Evolutionary conservation across 2,888 invertebrate species (phyloP).

Genomic region (Cactoblastis cactorum): DNA sequence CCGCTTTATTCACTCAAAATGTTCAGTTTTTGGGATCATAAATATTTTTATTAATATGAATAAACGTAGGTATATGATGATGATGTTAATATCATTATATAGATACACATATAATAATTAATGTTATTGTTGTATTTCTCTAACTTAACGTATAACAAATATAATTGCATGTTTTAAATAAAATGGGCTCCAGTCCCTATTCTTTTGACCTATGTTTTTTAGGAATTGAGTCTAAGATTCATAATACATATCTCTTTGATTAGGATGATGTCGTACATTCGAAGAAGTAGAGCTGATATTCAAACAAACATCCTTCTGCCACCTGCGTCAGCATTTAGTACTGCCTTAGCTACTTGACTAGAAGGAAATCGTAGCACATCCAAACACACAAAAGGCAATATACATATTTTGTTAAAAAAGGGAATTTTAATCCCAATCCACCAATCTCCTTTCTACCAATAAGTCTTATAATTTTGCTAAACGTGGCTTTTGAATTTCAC

Average conservation of each 20-base stretch:
- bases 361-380: conserved; percentile 87
- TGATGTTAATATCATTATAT: too few species aligned
- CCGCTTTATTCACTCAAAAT: conserved; percentile 6
- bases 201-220: neutral
- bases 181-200: too few species aligned
- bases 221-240: neutral
- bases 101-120: too few species aligned
- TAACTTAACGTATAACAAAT: too few species aligned
- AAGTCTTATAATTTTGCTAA: too few species aligned
- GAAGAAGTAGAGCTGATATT: conserved; percentile 84
- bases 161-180: too few species aligned
- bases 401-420: neutral
- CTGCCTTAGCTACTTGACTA: conserved; percentile 84
- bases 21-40: neutral
- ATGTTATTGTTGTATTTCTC: too few species aligned
- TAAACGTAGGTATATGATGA: too few species aligned
- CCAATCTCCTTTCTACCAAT: too few species aligned
- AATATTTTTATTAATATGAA: too few species aligned
- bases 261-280: conserved; percentile 82
- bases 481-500: too few species aligned
- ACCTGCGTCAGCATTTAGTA: conserved; percentile 63
- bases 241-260: neutral
- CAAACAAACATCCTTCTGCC: conserved; percentile 70
- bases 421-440: too few species aligned
- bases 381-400: conserved; percentile 83